phyloP scores from a whole-genome alignment of 2,888 invertebrate genomes.

The Aleiodes leptofemur region DNA sequence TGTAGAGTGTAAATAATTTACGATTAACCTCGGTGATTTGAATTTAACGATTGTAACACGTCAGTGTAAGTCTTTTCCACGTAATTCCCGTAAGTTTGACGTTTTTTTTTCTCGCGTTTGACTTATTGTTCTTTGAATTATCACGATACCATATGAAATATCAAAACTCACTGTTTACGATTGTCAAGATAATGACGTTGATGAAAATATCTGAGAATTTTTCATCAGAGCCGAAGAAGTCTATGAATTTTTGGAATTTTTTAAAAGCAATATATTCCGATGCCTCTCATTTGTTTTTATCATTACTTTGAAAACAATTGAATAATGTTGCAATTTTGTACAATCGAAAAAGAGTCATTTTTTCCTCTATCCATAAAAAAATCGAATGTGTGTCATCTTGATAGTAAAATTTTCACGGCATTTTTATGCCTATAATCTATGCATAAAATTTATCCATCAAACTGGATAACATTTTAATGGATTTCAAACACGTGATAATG shows the following conservation, averaged over 20 bases:
- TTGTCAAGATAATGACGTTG: too few relatives aligned
- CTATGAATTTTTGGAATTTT: too few relatives aligned
- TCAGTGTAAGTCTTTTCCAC: background rate
- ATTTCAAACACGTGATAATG: conserved; percentile 6
- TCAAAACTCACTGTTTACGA: too few relatives aligned
- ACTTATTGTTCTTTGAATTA: background rate
- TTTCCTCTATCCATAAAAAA: too few relatives aligned
- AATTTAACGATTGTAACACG: background rate
- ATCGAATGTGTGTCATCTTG: too few relatives aligned
- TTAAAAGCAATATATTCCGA: too few relatives aligned
- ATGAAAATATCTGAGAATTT: too few relatives aligned
- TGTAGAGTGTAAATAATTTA: background rate
- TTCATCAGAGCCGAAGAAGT: too few relatives aligned
- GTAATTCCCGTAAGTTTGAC: background rate
- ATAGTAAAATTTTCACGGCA: too few relatives aligned
- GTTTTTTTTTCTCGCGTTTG: background rate
- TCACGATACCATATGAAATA: too few relatives aligned
- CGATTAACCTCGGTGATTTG: conserved; percentile 1
- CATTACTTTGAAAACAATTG: background rate
- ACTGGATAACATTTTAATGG: background rate
- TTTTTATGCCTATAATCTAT: background rate
- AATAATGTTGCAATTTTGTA: too few relatives aligned
- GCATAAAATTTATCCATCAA: conserved; percentile 15
- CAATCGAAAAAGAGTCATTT: too few relatives aligned
- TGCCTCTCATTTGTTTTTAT: background rate